Evolutionary conservation across 2,113 vertebrate species (phyloP), one percentile per base, ranked within the genome.

Genomic region (Pluvialis apricaria): DNA sequence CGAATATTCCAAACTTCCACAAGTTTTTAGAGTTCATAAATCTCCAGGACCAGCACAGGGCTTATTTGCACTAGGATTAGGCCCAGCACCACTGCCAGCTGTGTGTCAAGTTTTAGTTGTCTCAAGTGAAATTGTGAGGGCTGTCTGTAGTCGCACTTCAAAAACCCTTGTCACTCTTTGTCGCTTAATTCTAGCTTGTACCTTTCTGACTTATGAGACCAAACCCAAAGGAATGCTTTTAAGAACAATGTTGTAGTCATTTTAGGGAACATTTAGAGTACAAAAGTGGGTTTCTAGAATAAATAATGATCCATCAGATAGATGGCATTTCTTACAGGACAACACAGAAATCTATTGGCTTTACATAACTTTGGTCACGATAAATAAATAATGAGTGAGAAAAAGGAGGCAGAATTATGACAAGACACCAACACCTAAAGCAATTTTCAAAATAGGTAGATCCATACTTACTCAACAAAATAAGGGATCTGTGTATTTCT

Each of bases 121-220:
- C 70, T 36, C 25, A 2, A 64, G 26, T 58, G 38, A 64, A 81
- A 52, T 38, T 58, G 26, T 45, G 42, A 76, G 14, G 11, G 6
- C 7, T 62, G 4, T n/a, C 20, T 84, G 26, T 31, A 55, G 57
- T 31, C 45, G 49, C 21, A 20, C 62, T 80, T 15, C 19, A 80
- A 71, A 87, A 32, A 5, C 1, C 1, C 1, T 54, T 11, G 1
- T 68, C 2, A 1, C 15, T 68, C 28, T 49, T 89, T 24, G 29
- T 25, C 47, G 19, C 17, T 87, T 58, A 65, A 87, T 72, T 87
- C 42, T 68, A 62, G 7, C 2, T 81, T 7, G 4, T 36, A 65
- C 6, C 11, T 7, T 29, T 61, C 22, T 71, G 38, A 62, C 1
- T 79, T 86, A 13, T 6, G 12, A 76, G 36, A 60, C 22, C 22